Evolutionary conservation across 2,888 invertebrate species (phyloP), one percentile per base, ranked within the genome.

Genomic region (Eupithecia centaureata): DNA sequence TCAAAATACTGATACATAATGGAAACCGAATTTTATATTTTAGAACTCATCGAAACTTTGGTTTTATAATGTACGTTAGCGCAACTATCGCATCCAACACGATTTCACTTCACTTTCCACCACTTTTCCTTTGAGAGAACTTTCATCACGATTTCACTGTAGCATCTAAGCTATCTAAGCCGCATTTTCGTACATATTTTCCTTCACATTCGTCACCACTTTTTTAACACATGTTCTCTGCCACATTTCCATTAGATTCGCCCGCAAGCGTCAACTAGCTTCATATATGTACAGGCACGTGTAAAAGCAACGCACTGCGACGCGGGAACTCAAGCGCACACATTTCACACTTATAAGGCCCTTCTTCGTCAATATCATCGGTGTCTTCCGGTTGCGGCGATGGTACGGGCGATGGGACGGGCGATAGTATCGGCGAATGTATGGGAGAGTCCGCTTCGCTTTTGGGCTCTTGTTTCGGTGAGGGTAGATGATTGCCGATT

Each of bases 241-340:
- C 42, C 42, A 1, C 8, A 18, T 42, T 42, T 35, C n/a, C 13
- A 38, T 18, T 64, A n/a, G 59, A 32, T 38, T 32, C 73, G 67
- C 25, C 66, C 33, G 58, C 65, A 65, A 28, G 62, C 64, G 32
- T 52, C 12, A 38, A 70, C 69, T 75, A 60, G 25, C 79, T 89
- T 96, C 95, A 96, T 89, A 97, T 97, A 86, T 97, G 97, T 83
- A 97, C 95, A 65, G 96, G 96, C 79, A 97, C 97, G 88, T 97
- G 97, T 0, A 92, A 83, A 65, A 96, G 94, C 72, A 97, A 88
- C 74, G 96, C 96, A 61, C 96, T 95, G 61, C 96, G 95, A 73
- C 96, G 95, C 12, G 95, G 91, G 86, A 97, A 97, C 76, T 95
- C 95, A 59, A 95, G 94, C 64, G 96, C 94, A 85, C 97, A 97